Evolutionary conservation across 1,140 invertebrate genomes (phyloP).

Genomic region (Listronotus oregonensis): DNA sequence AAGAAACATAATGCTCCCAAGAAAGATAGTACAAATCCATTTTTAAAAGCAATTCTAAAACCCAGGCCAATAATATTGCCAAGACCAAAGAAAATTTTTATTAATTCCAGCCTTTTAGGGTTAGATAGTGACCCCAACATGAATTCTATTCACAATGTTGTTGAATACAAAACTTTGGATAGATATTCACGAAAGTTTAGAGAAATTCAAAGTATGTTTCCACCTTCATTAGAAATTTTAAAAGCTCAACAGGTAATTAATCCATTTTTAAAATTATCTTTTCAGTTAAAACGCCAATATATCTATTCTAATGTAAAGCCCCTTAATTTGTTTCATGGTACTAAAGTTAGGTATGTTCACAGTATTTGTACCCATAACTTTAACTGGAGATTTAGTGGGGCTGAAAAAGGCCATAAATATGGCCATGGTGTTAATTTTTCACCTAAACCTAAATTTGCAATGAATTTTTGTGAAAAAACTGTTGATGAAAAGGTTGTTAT

Average conservation of each 20-base stretch:
- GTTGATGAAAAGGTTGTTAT: slow-evolving; percentile 42
- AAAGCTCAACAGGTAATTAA: slow-evolving; percentile 15
- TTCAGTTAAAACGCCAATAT: slow-evolving; percentile 8
- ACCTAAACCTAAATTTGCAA: slow-evolving; percentile 46
- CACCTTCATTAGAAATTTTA: slow-evolving; percentile 4
- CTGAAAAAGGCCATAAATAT: slow-evolving; percentile 41
- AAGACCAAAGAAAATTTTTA: background rate
- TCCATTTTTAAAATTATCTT: slow-evolving; percentile 20
- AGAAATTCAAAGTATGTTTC: slow-evolving; percentile 12
- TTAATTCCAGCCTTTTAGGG: background rate
- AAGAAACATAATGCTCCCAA: no score
- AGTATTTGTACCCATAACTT: slow-evolving; percentile 49
- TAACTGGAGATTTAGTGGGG: slow-evolving; percentile 47
- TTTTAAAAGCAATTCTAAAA: no score
- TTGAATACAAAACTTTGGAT: slow-evolving; percentile 7
- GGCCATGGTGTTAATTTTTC: slow-evolving; percentile 51
- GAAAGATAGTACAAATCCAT: no score
- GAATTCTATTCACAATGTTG: background rate
- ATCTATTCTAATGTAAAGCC: slow-evolving; percentile 24
- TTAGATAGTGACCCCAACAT: background rate
- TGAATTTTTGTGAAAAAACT: slow-evolving; percentile 45
- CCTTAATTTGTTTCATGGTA: slow-evolving; percentile 48
- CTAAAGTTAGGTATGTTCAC: slow-evolving; percentile 35
- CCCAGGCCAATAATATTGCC: background rate
- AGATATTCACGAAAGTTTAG: slow-evolving; percentile 5